Evolutionary conservation across 2,797 vertebrate species (phyloP).

Genomic region (Argentina silus): DNA sequence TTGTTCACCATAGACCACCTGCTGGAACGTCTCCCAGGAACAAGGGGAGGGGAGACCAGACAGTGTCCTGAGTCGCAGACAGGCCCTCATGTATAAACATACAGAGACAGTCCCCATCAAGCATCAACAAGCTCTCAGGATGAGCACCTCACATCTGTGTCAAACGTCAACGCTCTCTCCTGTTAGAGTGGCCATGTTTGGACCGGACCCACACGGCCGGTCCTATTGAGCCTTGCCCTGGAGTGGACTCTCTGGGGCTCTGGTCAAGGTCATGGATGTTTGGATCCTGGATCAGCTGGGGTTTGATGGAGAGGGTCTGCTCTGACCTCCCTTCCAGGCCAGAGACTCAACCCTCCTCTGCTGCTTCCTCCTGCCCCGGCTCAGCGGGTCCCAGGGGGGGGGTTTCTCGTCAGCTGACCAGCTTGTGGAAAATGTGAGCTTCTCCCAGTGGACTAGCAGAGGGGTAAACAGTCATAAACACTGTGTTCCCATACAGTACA

Average conservation of each 20-base stretch:
- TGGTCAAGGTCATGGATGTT: conserved; percentile 51
- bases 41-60: conserved; percentile 8
- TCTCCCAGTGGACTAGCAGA: conserved; percentile 63
- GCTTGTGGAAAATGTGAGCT: conserved; percentile 75
- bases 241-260: conserved; percentile 33
- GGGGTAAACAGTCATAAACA: conserved; percentile 78
- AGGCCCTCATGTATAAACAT: conserved; percentile 54
- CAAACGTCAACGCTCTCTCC: conserved; percentile 38
- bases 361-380: not conserved
- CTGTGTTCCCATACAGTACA: conserved; percentile 23
- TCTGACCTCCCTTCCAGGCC: not conserved
- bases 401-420: conserved; percentile 52
- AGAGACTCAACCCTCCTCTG: too few species aligned
- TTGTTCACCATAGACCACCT: not conserved
- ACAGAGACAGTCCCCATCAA: conserved; percentile 38
- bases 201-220: not conserved
- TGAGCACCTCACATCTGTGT: conserved; percentile 46
- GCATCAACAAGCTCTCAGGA: conserved; percentile 58
- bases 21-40: not conserved
- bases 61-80: conserved; percentile 35
- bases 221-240: conserved; percentile 41
- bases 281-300: conserved; percentile 20
- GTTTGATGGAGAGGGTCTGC: not conserved
- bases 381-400: conserved; percentile 31
- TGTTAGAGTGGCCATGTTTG: not conserved